These are phyloP conservation scores for Aromia moschata DNA, from an alignment of 2,888 invertebrate genomes.

Conservation along the genomic window DNA sequence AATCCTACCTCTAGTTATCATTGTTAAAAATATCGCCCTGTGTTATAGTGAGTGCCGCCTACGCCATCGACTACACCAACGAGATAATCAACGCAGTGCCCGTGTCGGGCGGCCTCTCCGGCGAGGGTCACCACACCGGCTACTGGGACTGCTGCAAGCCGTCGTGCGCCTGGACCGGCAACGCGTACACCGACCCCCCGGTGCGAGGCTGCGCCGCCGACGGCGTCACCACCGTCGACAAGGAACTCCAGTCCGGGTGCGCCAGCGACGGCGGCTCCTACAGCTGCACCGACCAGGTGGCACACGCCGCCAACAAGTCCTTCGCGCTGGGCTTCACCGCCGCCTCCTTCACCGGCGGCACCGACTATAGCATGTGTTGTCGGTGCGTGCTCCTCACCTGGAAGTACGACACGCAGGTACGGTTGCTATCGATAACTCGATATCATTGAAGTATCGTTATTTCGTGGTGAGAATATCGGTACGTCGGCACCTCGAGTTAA, in stretches of 20 bases:
- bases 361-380: neutral
- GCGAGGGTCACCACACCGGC: neutral
- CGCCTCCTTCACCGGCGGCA: neutral
- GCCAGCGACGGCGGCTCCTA: slow-evolving; percentile 18
- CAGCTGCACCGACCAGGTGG: slow-evolving; percentile 23
- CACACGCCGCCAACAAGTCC: slow-evolving; percentile 11
- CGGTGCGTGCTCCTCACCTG: neutral
- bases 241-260: slow-evolving; percentile 26
- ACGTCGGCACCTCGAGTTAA: no score
- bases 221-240: slow-evolving; percentile 20
- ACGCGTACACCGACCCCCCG: neutral
- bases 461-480: no score
- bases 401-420: neutral
- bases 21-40: no score
- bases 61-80: neutral
- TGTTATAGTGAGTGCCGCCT: no score
- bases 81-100: neutral
- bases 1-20: no score
- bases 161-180: neutral
- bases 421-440: no score
- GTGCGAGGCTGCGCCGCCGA: neutral
- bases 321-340: neutral
- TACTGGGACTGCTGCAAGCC: slow-evolving; percentile 4
- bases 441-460: no score
- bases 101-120: neutral